A percentile compares a stretch with the other conserved stretches of the same genome.
These are phyloP conservation scores for Symphodus melops DNA, from an alignment of 2,113 vertebrate genomes.

Conservation along the genomic window DNA sequence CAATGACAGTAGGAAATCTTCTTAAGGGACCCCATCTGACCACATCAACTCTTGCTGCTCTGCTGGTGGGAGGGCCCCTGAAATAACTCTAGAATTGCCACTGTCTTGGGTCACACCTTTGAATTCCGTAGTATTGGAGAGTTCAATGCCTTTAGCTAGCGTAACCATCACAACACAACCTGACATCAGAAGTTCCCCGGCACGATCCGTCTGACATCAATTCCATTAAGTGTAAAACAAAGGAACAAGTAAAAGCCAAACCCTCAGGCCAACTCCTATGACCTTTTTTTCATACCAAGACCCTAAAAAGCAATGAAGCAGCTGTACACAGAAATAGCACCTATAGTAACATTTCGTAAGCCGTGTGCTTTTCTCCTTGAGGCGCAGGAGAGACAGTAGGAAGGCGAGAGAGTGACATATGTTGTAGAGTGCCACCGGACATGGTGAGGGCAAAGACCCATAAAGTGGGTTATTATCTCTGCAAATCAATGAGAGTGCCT, in stretches of 20 bases:
- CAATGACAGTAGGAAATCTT: too few species aligned
- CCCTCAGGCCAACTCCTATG: conserved; percentile 25
- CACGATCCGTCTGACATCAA: conserved; percentile 25
- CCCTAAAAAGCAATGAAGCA: conserved; percentile 53
- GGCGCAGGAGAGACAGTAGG: conserved; percentile 6
- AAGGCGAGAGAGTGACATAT: conserved; percentile 40
- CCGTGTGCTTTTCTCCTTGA: conserved; percentile 33
- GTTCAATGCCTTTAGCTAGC: neutral
- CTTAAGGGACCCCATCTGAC: too few species aligned
- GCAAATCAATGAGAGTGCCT: conserved; percentile 70
- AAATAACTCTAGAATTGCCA: too few species aligned
- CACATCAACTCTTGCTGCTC: too few species aligned
- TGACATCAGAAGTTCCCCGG: conserved; percentile 29
- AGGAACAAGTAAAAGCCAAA: conserved; percentile 5
- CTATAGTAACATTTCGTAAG: conserved; percentile 25
- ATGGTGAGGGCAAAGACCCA: conserved; percentile 57
- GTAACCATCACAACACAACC: conserved; percentile 35
- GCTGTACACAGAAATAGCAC: conserved; percentile 16
- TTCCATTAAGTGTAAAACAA: conserved; percentile 54
- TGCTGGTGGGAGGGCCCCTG: too few species aligned
- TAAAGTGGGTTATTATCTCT: conserved; percentile 72
- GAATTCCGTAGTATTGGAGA: neutral
- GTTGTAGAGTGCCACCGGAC: conserved; percentile 53
- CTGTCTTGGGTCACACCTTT: neutral
- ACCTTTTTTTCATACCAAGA: conserved; percentile 37